Conservation (phyloP, 2,113 vertebrate genomes). For the Austrofundulus limnaeus region DNA sequence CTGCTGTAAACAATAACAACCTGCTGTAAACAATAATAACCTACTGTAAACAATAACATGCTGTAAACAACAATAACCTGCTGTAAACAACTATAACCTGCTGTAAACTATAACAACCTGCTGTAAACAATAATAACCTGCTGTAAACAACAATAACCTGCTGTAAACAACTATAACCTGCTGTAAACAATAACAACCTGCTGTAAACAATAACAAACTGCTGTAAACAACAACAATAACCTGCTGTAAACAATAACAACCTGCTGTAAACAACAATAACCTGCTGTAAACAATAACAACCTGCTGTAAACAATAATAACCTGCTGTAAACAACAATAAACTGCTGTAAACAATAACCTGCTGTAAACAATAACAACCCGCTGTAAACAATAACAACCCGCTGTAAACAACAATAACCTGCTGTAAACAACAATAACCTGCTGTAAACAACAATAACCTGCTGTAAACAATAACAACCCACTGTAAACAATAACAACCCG, state of each 20-base stretch:
- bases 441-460: neutral
- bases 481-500: neutral
- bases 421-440: neutral
- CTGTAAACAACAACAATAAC: neutral
- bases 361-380: too few species aligned
- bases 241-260: neutral
- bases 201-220: slow-evolving; percentile 4
- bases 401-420: slow-evolving; percentile 1
- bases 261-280: neutral
- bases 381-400: too few species aligned
- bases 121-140: too few species aligned
- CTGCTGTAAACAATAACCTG: too few species aligned
- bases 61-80: neutral
- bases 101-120: too few species aligned
- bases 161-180: too few species aligned
- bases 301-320: too few species aligned
- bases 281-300: neutral
- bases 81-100: neutral
- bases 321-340: too few species aligned
- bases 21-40: neutral
- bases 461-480: neutral
- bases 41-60: neutral
- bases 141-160: too few species aligned
- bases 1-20: neutral
- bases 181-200: too few species aligned